Percentiles rank a stretch among this genome's conserved stretches.
phyloP scores from a whole-genome alignment of 2,888 invertebrate genomes.

The Plebejus anna region DNA sequence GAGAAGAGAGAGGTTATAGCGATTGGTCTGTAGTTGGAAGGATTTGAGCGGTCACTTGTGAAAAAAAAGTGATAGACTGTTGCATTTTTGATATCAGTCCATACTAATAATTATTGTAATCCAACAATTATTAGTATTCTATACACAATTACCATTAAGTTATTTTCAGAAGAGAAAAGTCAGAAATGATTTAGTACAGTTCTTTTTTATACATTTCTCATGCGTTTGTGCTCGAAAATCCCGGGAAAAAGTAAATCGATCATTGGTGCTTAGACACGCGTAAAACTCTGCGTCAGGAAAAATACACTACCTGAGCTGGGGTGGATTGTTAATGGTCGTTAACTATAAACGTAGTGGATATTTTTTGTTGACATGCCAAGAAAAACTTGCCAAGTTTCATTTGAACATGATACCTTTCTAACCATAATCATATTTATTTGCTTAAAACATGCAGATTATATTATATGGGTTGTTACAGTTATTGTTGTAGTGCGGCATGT shows the following conservation, averaged over 20 bases:
- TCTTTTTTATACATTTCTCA: neutral
- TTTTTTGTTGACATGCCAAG: neutral
- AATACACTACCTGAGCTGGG: slow-evolving; percentile 6
- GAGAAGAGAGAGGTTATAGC: too few species aligned
- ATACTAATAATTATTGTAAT: neutral
- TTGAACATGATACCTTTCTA: neutral
- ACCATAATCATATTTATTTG: too few species aligned
- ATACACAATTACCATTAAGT: neutral
- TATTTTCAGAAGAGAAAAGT: neutral
- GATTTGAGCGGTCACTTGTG: too few species aligned
- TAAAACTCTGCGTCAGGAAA: neutral
- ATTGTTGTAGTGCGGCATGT: too few species aligned
- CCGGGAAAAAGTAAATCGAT: neutral
- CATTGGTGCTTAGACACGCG: neutral
- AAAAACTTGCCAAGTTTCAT: neutral
- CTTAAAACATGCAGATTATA: too few species aligned
- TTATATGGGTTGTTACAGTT: too few species aligned
- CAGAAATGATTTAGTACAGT: neutral
- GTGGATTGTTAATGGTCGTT: neutral
- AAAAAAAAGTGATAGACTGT: too few species aligned
- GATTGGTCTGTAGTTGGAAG: too few species aligned
- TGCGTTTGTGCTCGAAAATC: neutral
- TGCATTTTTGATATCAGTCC: neutral
- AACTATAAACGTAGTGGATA: neutral
- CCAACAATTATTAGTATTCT: neutral